Evolutionary conservation across 2,888 invertebrate species (phyloP), one percentile per base, ranked within the genome.

Genomic region (Epirrhoe tristata): DNA sequence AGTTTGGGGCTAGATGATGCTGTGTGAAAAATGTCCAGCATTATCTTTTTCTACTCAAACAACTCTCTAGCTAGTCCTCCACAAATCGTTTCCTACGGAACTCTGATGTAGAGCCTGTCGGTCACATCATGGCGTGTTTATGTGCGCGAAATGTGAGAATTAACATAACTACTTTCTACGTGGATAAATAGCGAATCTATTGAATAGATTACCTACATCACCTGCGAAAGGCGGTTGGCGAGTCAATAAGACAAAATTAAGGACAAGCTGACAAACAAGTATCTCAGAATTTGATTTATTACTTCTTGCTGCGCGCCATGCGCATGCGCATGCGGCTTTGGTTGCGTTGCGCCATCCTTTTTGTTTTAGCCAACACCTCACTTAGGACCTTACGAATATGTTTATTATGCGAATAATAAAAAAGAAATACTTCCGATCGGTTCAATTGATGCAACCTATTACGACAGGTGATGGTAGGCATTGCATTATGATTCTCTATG

Each of bases 81-180:
- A 48, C 48, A 48, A 48, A 46, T 46, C 14, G n/a, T 16, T 48
- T 48, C 14, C 48, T 16, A 48, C 16, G 48, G 48, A 48, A 16
- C 48, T 7, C 7, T 48, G 6, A 16, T 48, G 7, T 7, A 48
- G 14, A 48, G 16, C 48, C 16, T 48, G 48, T 16, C 6, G 6
- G 48, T 16, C 14, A 16, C 48, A 16, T 48, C 14, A 31, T 52
- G 52, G 1, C n/a, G 12, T 52, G 52, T 52, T 52, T 39, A 17
- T 51, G 17, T 51, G n/a, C 39, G 66, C 14, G 43, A 66, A 63
- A 63, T 31, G 55, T 31, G 34, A 17, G 54, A 64, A 66, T 67
- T 70, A 64, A 39, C 66, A 64, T 66, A 68, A 68, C 70, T 50
- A 70, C 72, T 72, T 72, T 72, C 72, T 72, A 68, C n/a, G 51